Base-by-base conservation (phyloP, 2,888 invertebrate species). In the Clanis bilineata region DNA sequence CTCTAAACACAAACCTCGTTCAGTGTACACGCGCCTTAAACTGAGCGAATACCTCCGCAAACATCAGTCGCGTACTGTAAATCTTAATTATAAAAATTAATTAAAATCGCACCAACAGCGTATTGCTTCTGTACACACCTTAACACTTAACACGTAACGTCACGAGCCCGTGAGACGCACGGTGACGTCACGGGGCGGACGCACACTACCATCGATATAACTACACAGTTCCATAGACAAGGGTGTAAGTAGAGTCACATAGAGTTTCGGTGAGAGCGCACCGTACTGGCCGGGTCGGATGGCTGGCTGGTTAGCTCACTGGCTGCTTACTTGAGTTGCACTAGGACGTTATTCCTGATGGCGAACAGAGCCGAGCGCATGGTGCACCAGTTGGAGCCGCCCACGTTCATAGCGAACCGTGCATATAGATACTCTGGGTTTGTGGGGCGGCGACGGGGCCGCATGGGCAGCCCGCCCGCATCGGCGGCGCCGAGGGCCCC, bases 341-440 rank as follows among this genome's bases (percentile, higher is more conserved):
- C 18, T 15, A 51, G 51, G 0, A 4, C 10, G 51, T 51, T 28
- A 18, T 51, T 18, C 51, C 10, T 32, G 51, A 32, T 10, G 32
- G 32, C 18, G 51, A 51, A 51, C 28, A 51, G 51, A 2, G 51
- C 51, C 28, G 51, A 51, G 18, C 51, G 51, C 51, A 51, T 51
- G 51, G 51, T 51, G 51, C 51, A 51, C 51, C 51, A 51, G 18
- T 51, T 51, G 51, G 51, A 41, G 15, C 28, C 18, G 10, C 38
- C 23, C 21, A 55, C 54, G 45, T 60, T 60, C 36, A 60, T 32
- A 56, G 25, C 22, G 60, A 28, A 56, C 36, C 56, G 56, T 56
- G 60, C 60, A 47, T 56, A 39, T 28, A 60, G 56, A 56, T 18
- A 43, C 18, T 39, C 25, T 23, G 28, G 23, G 15, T n/a, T 32